phyloP scores from a whole-genome alignment of 2,888 invertebrate genomes.

The Acleris emargana region DNA sequence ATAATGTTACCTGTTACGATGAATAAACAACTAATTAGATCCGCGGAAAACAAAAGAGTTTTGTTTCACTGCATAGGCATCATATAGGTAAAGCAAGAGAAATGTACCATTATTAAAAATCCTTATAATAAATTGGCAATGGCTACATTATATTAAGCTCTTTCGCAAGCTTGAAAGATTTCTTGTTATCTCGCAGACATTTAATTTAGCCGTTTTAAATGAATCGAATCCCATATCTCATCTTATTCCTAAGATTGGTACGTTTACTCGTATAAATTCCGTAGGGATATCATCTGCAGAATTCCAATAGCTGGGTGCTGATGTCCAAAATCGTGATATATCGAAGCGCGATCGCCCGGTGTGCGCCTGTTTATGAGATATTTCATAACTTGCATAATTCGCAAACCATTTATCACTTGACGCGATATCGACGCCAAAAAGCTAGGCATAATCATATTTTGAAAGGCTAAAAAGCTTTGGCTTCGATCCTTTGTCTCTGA shows the following conservation, averaged over 20 bases:
- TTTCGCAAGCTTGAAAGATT: background rate
- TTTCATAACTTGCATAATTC: constrained; percentile 72
- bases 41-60: too few relatives aligned
- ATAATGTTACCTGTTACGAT: background rate
- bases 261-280: constrained; percentile 65
- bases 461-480: background rate
- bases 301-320: constrained; percentile 73
- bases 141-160: constrained; percentile 50
- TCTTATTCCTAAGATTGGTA: constrained; percentile 59
- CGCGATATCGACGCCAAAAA: constrained; percentile 20
- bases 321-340: constrained; percentile 79
- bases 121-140: constrained; percentile 51
- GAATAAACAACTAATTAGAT: too few relatives aligned
- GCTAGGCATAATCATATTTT: constrained; percentile 8
- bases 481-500: too few relatives aligned
- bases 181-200: constrained; percentile 54
- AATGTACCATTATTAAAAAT: background rate
- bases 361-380: constrained; percentile 76
- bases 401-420: constrained; percentile 65
- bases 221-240: constrained; percentile 66
- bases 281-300: constrained; percentile 70
- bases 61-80: too few relatives aligned
- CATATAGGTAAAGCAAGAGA: background rate
- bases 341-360: constrained; percentile 61
- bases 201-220: constrained; percentile 73